phyloP scores from a whole-genome alignment of 2,113 vertebrate species.

The Oryzias javanicus region DNA sequence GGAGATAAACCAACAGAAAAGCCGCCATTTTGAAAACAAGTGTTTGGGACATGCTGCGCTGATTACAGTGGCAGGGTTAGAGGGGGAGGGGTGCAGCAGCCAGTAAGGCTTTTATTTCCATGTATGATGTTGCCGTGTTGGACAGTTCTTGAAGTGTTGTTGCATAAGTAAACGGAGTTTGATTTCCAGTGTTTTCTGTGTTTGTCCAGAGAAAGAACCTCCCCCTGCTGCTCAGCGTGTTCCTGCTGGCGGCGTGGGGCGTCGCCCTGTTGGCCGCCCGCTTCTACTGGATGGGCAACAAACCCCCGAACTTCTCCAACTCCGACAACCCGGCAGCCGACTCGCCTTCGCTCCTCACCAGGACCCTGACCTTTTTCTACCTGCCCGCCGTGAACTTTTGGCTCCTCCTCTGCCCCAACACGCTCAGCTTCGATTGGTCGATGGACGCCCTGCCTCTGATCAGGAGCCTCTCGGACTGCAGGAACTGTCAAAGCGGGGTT shows the following conservation, averaged over 20 bases:
- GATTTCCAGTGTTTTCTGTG: slow-evolving; percentile 49
- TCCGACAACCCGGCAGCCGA: slow-evolving; percentile 98
- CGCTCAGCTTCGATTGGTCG: slow-evolving; percentile 98
- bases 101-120: too few species aligned
- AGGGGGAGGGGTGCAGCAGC: too few species aligned
- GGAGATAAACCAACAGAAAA: too few species aligned
- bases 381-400: slow-evolving; percentile 92
- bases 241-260: slow-evolving; percentile 87
- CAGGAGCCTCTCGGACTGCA: slow-evolving; percentile 84
- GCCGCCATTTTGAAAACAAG: too few species aligned
- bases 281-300: slow-evolving; percentile 99
- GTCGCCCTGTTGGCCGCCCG: slow-evolving; percentile 84
- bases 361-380: slow-evolving; percentile 90
- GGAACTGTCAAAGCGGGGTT: slow-evolving; percentile 86
- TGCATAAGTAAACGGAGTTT: not conserved
- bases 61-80: too few species aligned
- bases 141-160: not conserved
- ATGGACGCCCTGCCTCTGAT: slow-evolving; percentile 97
- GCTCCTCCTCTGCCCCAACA: slow-evolving; percentile 94
- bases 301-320: slow-evolving; percentile 98
- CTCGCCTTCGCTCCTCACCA: slow-evolving; percentile 83
- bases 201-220: slow-evolving; percentile 87
- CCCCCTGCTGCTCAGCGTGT: slow-evolving; percentile 84
- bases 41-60: too few species aligned
- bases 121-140: too few species aligned